phyloP scores from a whole-genome alignment of 2,797 vertebrate genomes.

The Brachyalestes nurse region DNA sequence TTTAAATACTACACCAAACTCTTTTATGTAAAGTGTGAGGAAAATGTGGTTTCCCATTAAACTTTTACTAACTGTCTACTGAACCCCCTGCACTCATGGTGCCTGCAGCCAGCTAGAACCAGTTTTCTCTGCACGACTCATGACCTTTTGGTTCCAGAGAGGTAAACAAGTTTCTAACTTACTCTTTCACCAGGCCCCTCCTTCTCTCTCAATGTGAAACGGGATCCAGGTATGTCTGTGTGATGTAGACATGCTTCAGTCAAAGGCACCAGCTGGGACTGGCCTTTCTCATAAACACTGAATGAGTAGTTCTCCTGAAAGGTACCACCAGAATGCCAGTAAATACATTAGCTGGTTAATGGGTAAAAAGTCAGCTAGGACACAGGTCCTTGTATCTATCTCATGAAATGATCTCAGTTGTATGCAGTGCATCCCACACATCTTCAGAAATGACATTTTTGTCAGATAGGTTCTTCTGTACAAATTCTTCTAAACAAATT shows the following conservation, averaged over 20 bases:
- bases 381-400: neutral
- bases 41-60: too few species aligned
- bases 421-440: too few species aligned
- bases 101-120: constrained; percentile 54
- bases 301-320: constrained; percentile 35
- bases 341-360: constrained; percentile 33
- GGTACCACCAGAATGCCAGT: constrained; percentile 26
- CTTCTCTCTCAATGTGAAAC: constrained; percentile 60
- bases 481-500: too few species aligned
- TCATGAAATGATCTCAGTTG: neutral
- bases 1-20: too few species aligned
- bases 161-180: constrained; percentile 71
- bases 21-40: too few species aligned
- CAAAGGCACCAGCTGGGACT: constrained; percentile 25
- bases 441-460: too few species aligned
- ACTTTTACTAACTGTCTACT: neutral
- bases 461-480: too few species aligned
- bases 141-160: constrained; percentile 63
- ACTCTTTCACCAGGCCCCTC: constrained; percentile 55
- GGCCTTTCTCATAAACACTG: neutral
- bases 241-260: constrained; percentile 37
- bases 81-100: neutral
- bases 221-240: constrained; percentile 55
- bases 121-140: constrained; percentile 52
- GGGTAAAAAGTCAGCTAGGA: neutral